Conservation (phyloP, 2,888 invertebrate species). For the Xestia rhomboidea region DNA sequence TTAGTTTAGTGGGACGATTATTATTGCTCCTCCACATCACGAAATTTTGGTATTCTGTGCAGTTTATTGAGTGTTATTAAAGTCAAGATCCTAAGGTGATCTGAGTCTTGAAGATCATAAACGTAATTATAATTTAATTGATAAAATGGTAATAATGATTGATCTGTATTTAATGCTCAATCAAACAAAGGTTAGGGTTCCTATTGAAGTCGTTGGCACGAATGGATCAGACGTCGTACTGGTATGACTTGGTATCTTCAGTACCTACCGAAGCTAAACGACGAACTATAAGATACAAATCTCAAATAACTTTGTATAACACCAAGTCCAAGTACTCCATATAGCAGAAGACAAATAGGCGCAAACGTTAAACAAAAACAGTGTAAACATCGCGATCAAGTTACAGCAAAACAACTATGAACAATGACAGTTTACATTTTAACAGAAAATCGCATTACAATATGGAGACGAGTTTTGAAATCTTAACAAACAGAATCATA, state of each 20-base stretch:
- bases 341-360: constrained; percentile 52
- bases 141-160: constrained; percentile 19
- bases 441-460: constrained; percentile 84
- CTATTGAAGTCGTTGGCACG: neutral
- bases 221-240: neutral
- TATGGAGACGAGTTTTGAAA: constrained; percentile 81
- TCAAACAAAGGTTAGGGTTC: constrained; percentile 17
- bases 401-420: constrained; percentile 80
- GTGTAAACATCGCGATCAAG: constrained; percentile 75
- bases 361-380: constrained; percentile 66
- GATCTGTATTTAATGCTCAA: constrained; percentile 11
- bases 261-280: no score
- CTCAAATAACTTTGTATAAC: constrained; percentile 30
- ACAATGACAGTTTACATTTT: constrained; percentile 89
- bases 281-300: neutral
- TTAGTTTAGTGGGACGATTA: neutral
- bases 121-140: constrained; percentile 22
- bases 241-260: neutral
- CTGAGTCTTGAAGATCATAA: neutral
- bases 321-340: constrained; percentile 21
- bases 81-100: neutral
- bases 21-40: neutral
- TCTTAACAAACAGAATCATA: constrained; percentile 81
- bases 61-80: neutral
- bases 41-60: neutral